Conservation (phyloP, 2,888 invertebrate genomes). For the Vesta saturnalis region DNA sequence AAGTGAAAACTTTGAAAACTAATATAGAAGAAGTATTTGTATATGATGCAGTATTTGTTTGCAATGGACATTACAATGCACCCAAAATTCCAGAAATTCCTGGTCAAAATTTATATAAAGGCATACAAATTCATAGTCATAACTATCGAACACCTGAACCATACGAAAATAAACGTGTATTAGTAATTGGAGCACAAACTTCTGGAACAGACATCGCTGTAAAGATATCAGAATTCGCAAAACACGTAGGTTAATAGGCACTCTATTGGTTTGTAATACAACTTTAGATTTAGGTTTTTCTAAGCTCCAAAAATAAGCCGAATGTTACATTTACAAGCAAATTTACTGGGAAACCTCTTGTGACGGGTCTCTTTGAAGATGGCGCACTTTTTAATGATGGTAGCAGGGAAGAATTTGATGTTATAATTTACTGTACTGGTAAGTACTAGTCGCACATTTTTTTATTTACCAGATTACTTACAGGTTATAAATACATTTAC, state of each 20-base stretch:
- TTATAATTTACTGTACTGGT: conserved; percentile 79
- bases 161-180: conserved; percentile 73
- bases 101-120: conserved; percentile 72
- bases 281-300: conserved; percentile 50
- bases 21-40: conserved; percentile 58
- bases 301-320: conserved; percentile 50
- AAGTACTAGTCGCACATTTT: conserved; percentile 31
- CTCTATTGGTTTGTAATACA: too few relatives aligned
- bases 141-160: conserved; percentile 78
- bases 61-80: conserved; percentile 85
- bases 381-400: conserved; percentile 71
- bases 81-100: conserved; percentile 75
- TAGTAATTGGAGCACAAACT: conserved; percentile 86
- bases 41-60: conserved; percentile 82
- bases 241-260: conserved; percentile 62
- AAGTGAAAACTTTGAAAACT: conserved; percentile 65
- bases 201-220: conserved; percentile 82
- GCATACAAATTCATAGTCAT: conserved; percentile 77
- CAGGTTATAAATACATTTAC: conserved; percentile 64
- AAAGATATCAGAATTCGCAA: conserved; percentile 70
- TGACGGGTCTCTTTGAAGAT: conserved; percentile 63
- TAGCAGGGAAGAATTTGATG: conserved; percentile 69
- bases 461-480: background rate
- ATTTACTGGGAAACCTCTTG: conserved; percentile 67
- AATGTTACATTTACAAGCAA: conserved; percentile 59